Evolutionary conservation across 1,140 invertebrate species (phyloP).

Genomic region (Heliconius himera): DNA sequence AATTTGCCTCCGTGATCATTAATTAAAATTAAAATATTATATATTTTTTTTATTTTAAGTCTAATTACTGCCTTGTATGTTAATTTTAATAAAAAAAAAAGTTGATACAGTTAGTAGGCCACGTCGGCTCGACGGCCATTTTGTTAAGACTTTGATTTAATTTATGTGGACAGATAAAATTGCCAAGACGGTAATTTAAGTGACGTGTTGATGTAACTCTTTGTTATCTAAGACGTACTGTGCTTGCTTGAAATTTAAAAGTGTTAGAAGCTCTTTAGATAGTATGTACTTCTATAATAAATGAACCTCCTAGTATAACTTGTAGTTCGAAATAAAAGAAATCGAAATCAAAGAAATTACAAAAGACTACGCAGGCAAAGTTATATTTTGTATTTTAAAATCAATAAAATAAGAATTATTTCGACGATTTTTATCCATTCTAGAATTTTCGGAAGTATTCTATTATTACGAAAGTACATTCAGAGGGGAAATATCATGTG

Average conservation of each 20-base stretch:
- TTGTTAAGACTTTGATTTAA: conserved; percentile 23
- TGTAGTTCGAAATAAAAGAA: too few species aligned
- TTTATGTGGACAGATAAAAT: conserved; percentile 27
- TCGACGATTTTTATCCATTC: too few species aligned
- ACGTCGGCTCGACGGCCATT: conserved; percentile 19
- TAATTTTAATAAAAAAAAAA: not conserved
- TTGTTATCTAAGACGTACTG: not conserved
- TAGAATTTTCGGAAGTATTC: too few species aligned
- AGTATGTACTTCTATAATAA: not conserved
- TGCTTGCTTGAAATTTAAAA: not conserved
- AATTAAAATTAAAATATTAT: too few species aligned
- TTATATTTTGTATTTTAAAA: too few species aligned
- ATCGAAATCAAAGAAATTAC: too few species aligned
- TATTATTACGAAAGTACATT: too few species aligned
- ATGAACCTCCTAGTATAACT: too few species aligned
- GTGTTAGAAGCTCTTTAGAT: not conserved
- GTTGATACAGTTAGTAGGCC: conserved; percentile 17
- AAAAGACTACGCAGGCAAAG: too few species aligned
- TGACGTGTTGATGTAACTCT: conserved; percentile 12
- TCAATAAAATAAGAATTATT: too few species aligned
- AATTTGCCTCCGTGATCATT: too few species aligned
- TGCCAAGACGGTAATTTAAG: conserved; percentile 23
- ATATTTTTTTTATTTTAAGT: not conserved
- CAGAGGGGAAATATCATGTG: too few species aligned
- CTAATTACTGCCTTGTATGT: not conserved